Base-by-base conservation (phyloP, 2,888 invertebrate genomes). In the Trichogramma evanescens region DNA sequence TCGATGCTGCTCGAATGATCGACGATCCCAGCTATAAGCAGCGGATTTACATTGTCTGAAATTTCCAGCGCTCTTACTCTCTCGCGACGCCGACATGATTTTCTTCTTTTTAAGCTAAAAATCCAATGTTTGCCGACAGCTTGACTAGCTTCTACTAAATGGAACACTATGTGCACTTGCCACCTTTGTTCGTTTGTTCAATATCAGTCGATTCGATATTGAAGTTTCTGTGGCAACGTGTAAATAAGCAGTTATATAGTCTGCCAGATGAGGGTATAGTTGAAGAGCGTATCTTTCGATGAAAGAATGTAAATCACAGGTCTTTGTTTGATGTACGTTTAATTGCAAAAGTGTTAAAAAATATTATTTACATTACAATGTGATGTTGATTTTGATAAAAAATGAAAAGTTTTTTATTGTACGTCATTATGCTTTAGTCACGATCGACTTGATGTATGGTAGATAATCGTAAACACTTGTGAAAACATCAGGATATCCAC, bases 1-100 rank as follows among this genome's bases (percentile, higher is more conserved):
- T 26, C 73, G 73, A 63, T 76, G 76, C 53, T 67, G 68, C 52
- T 75, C 71, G 56, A 73, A 76, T 1, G 70, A 69, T 49, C 67
- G 67, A 50, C 65, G 66, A 48, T 70, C 71, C 69, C 71, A 70
- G 4, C 26, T 54, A 45, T 56, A 63, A 8, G 26, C 57, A 1
- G 52, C 64, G 38, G 55, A 65, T 59, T 60, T 63, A 40, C 63
- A 63, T 3, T 50, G 45, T 0, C 63, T 56, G 13, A 41, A 54
- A 48, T 50, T 9, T 5, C 39, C 26, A 26, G 26, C 26, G 26
- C 3, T 26, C 50, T 60, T 59, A 9, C 43, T 50, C 4, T 56
- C 9, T 1, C 58, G 51, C 6, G 45, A 38, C 3, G 53, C 3
- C 13, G 58, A 56, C 62, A 61, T 62, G 8, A 46, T 50, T 40